A percentile compares a stretch with the other conserved stretches of the same genome.
These are phyloP conservation scores for Scatophagus argus DNA, from an alignment of 2,113 vertebrate species.

Conservation along the genomic window DNA sequence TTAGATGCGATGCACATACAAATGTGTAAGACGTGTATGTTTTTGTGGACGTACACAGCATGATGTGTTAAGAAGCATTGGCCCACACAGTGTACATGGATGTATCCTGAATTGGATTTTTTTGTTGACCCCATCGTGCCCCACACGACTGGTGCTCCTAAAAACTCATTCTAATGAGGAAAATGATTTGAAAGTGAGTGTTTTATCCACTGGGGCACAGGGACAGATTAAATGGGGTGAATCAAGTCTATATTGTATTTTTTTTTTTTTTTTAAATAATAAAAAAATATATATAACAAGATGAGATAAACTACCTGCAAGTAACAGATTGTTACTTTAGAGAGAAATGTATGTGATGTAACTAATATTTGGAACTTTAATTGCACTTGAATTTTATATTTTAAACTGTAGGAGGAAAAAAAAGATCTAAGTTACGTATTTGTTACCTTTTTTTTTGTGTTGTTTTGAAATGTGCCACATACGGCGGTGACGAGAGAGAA, in stretches of 20 bases:
- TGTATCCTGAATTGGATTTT: conserved; percentile 53
- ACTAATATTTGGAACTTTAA: conserved; percentile 87
- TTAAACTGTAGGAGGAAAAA: conserved; percentile 79
- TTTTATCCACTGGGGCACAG: conserved; percentile 43
- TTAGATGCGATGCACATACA: conserved; percentile 41
- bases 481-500: conserved; percentile 45
- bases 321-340: conserved; percentile 81
- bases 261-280: conserved; percentile 31
- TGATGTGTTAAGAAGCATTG: conserved; percentile 17
- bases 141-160: conserved; percentile 75
- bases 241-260: conserved; percentile 58
- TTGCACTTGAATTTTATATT: conserved; percentile 90
- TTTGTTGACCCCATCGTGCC: conserved; percentile 61
- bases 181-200: conserved; percentile 28
- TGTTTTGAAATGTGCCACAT: conserved; percentile 78
- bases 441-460: conserved; percentile 78
- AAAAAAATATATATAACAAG: conserved; percentile 65
- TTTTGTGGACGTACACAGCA: conserved; percentile 30
- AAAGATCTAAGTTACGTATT: conserved; percentile 70
- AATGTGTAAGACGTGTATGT: conserved; percentile 36
- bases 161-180: conserved; percentile 51
- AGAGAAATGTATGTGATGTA: conserved; percentile 83
- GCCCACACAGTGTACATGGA: conserved; percentile 56
- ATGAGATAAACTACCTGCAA: conserved; percentile 82
- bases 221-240: conserved; percentile 46